Evolutionary conservation across 2,113 vertebrate genomes (phyloP).

Genomic region (Bungarus multicinctus): DNA sequence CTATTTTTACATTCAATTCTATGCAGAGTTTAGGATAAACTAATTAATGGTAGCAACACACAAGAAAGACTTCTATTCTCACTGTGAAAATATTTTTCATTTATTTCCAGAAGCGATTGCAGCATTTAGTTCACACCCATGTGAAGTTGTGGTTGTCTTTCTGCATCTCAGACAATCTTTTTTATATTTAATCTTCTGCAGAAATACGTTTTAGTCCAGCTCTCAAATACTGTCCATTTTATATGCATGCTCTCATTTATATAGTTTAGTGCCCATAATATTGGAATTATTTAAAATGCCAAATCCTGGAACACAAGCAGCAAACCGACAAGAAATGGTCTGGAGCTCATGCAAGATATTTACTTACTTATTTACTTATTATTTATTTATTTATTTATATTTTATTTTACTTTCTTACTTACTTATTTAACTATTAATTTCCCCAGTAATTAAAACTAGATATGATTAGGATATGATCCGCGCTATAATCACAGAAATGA

Average conservation of each 20-base stretch:
- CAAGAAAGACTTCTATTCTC: constrained; percentile 71
- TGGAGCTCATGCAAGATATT: background rate
- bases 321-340: background rate
- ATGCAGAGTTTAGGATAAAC: constrained; percentile 79
- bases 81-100: constrained; percentile 45
- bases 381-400: no score
- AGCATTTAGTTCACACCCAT: background rate
- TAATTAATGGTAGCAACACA: constrained; percentile 64
- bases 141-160: background rate
- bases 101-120: constrained; percentile 62
- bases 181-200: background rate
- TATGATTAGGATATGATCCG: background rate
- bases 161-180: background rate
- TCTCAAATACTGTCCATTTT: background rate
- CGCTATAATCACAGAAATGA: background rate
- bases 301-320: background rate
- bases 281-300: background rate
- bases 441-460: background rate
- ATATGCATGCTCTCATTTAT: background rate
- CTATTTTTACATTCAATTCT: constrained; percentile 81
- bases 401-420: no score
- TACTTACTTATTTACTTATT: no score
- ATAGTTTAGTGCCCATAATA: background rate
- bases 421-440: background rate
- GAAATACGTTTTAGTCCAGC: background rate